A percentile compares a stretch with the other conserved stretches of the same genome.
Evolutionary conservation across 1,140 invertebrate genomes (phyloP).

Genomic region (Zaprionus vittiger): DNA sequence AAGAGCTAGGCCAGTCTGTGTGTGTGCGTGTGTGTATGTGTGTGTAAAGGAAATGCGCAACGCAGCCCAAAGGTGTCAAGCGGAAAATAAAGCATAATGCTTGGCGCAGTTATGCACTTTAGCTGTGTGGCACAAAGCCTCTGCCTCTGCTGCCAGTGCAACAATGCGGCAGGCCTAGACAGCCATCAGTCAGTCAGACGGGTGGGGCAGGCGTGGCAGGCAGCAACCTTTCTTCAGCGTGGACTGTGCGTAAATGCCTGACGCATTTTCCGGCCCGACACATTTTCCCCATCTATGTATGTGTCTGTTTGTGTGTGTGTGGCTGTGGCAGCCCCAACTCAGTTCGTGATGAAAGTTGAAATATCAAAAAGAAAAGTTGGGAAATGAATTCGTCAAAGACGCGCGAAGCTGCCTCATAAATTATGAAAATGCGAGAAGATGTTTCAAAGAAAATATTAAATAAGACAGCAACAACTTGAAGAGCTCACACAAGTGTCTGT

Average conservation of each 20-base stretch:
- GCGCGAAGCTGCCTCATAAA: conserved; percentile 53
- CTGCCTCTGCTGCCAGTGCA: conserved; percentile 12
- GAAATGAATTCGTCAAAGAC: conserved; percentile 32
- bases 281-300: neutral
- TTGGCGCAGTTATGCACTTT: conserved; percentile 55
- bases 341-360: conserved; percentile 17
- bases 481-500: neutral
- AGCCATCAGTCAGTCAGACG: conserved; percentile 30
- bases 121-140: conserved; percentile 24
- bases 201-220: neutral
- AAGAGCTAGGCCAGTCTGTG: conserved; percentile 14
- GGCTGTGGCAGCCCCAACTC: conserved; percentile 4
- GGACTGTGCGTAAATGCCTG: conserved; percentile 41
- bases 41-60: conserved; percentile 73
- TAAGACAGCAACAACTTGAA: conserved; percentile 24
- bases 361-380: conserved; percentile 37
- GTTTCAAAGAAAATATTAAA: conserved; percentile 62
- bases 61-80: conserved; percentile 78
- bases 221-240: conserved; percentile 3
- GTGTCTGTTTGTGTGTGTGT: neutral
- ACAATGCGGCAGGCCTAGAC: conserved; percentile 32
- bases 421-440: conserved; percentile 50
- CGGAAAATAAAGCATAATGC: conserved; percentile 81
- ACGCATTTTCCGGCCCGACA: conserved; percentile 36
- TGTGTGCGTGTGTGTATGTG: neutral